Evolutionary conservation across 2,888 invertebrate species (phyloP), one percentile per base, ranked within the genome.

Genomic region (Lasioglossum vierecki): DNA sequence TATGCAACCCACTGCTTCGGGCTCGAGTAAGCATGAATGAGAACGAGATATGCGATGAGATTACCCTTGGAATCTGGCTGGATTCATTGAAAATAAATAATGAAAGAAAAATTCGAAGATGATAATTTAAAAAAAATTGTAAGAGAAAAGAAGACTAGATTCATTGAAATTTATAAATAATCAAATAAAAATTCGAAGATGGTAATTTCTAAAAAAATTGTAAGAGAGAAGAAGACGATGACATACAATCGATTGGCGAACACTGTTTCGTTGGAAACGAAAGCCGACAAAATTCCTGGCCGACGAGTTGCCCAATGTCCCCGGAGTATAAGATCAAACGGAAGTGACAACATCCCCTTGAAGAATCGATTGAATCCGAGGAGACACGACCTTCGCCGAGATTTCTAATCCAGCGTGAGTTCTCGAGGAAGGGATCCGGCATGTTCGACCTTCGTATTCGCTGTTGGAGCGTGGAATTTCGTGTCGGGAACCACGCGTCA

Each of bases 401-500:
- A 41, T 84, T 75, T 83, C 71, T 70, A 77, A 70, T 68, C 35
- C 26, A 30, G 13, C 57, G 6, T 22, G 39, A 68, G 57, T 41
- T n/a, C 15, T 39, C 15, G 49, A 74, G 46, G 30, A 57, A 57
- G 18, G 30, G 18, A 41, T 2, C 49, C 22, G 22, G n/a, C 26
- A 39, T 44, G 18, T 18, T 13, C 18, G 49, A 70, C 57, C 68
- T 73, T 66, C 46, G 35, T n/a, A 26, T 39, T 71, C 53, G 53
- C 26, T 57, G 78, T 44, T 71, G 57, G 41, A 46, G 63, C 78
- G 57, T 70, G 46, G 30, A 76, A 77, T 77, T 81, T 81, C 71
- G 77, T 53, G 77, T 53, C 70, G 41, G 46, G 74, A 71, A 41
- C 53, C 76, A 39, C 76, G 26, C 39, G 60, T 60, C 39, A 63